Evolutionary conservation across 2,888 invertebrate genomes (phyloP).

Genomic region (Drosophila paranaensis): DNA sequence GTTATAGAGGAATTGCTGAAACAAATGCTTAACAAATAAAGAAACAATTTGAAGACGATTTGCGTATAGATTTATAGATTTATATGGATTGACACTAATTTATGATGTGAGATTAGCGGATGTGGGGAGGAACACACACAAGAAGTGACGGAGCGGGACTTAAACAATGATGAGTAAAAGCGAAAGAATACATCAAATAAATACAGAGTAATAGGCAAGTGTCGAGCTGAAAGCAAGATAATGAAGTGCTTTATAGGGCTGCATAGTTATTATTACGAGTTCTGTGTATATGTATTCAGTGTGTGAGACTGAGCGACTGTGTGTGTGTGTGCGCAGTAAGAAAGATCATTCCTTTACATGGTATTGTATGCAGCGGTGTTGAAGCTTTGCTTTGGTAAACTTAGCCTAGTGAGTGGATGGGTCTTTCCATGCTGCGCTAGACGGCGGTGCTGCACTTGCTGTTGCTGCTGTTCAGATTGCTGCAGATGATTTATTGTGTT

Average conservation of each 20-base stretch:
- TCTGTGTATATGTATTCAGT: slow-evolving; percentile 21
- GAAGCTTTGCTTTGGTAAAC: slow-evolving; percentile 90
- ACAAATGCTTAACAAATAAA: slow-evolving; percentile 33
- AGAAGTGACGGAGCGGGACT: not conserved
- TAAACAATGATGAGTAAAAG: slow-evolving; percentile 43
- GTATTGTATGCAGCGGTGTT: slow-evolving; percentile 94
- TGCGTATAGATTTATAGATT: slow-evolving; percentile 15
- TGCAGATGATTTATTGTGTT: slow-evolving; percentile 51
- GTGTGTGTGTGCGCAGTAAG: slow-evolving; percentile 46
- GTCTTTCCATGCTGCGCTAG: slow-evolving; percentile 96
- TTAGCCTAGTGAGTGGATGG: slow-evolving; percentile 95
- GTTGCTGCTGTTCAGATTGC: slow-evolving; percentile 52
- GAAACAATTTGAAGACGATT: slow-evolving; percentile 31
- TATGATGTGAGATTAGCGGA: not conserved
- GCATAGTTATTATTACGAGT: slow-evolving; percentile 62
- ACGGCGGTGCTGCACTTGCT: slow-evolving; percentile 87
- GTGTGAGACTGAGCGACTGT: slow-evolving; percentile 8
- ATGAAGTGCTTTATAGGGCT: slow-evolving; percentile 48
- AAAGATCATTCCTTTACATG: slow-evolving; percentile 88
- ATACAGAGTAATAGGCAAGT: slow-evolving; percentile 59
- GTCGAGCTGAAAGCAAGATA: slow-evolving; percentile 59
- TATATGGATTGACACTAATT: not conserved
- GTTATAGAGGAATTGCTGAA: slow-evolving; percentile 14
- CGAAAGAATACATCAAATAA: slow-evolving; percentile 45
- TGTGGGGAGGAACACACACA: not conserved